A percentile compares a stretch with the other conserved stretches of the same genome.
These are phyloP conservation scores for Heptranchias perlo DNA, from an alignment of 2,113 vertebrate species.

Conservation along the genomic window DNA sequence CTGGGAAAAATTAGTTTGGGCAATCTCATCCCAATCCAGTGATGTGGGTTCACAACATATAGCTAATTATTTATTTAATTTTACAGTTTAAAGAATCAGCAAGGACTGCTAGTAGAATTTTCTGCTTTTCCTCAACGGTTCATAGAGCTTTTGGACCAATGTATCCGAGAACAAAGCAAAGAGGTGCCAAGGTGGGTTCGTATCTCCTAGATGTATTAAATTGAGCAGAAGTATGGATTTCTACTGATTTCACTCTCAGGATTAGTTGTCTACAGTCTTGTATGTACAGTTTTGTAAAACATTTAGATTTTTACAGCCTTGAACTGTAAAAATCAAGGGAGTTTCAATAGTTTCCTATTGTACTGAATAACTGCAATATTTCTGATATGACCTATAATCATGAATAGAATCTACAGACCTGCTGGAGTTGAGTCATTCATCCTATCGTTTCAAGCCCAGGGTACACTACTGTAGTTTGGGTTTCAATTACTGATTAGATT, in stretches of 20 bases:
- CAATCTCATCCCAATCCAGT: not conserved
- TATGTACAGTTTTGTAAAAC: not conserved
- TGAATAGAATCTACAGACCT: not conserved
- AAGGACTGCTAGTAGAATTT: slow-evolving; percentile 39
- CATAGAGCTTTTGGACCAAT: slow-evolving; percentile 41
- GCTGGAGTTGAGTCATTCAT: not conserved
- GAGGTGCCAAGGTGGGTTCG: slow-evolving; percentile 32
- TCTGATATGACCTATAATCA: not conserved
- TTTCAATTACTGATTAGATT: not conserved
- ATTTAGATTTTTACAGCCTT: not conserved
- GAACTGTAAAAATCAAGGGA: not conserved
- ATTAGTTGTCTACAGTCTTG: not conserved
- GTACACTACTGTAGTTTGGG: not conserved
- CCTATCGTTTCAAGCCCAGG: not conserved
- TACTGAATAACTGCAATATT: not conserved
- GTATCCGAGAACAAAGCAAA: slow-evolving; percentile 42
- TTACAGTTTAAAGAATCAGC: slow-evolving; percentile 41
- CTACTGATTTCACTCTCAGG: not conserved
- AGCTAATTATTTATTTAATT: not conserved
- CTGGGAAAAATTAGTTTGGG: not conserved
- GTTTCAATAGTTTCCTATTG: not conserved
- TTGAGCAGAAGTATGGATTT: not conserved
- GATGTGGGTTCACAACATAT: not conserved
- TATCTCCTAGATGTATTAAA: not conserved
- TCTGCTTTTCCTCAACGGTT: slow-evolving; percentile 42